Conservation (phyloP, 1,140 invertebrate genomes). For the Musca domestica region DNA sequence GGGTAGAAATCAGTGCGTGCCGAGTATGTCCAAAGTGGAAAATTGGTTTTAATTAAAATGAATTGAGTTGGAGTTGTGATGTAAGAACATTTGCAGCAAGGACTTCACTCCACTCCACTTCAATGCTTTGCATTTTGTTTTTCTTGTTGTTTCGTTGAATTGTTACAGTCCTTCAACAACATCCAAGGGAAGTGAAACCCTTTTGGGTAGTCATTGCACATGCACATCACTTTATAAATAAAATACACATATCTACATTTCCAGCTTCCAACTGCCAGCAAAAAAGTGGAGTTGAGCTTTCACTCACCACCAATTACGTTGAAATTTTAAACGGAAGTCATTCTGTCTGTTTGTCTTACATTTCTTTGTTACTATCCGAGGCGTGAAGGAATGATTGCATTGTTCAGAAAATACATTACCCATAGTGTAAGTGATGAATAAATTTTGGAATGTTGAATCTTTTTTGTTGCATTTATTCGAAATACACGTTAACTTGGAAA, state of each 20-base stretch:
- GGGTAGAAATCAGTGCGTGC: conserved; percentile 6
- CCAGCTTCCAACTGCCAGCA: no score
- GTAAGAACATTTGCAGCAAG: conserved; percentile 5
- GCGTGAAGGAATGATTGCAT: conserved; percentile 13
- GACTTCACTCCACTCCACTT: background rate
- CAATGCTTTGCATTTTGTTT: background rate
- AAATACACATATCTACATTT: no score
- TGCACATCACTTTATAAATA: no score
- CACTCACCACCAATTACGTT: conserved; percentile 1
- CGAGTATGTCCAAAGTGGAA: conserved; percentile 37
- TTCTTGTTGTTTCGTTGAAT: background rate
- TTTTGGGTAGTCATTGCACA: no score
- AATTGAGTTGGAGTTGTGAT: conserved; percentile 35
- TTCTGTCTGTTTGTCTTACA: conserved; percentile 1
- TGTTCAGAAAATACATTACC: conserved; percentile 8
- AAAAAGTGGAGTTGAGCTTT: no score
- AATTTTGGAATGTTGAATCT: background rate
- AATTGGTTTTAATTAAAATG: conserved; percentile 53
- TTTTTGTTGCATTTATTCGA: no score
- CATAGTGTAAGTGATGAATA: conserved; percentile 13
- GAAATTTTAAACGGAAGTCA: conserved; percentile 19
- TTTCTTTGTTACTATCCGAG: background rate
- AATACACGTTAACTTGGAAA: no score
- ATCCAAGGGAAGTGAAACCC: background rate
- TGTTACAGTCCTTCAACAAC: background rate